Conservation (phyloP, 1,140 invertebrate species). For the Rhagoletis zephyria region DNA sequence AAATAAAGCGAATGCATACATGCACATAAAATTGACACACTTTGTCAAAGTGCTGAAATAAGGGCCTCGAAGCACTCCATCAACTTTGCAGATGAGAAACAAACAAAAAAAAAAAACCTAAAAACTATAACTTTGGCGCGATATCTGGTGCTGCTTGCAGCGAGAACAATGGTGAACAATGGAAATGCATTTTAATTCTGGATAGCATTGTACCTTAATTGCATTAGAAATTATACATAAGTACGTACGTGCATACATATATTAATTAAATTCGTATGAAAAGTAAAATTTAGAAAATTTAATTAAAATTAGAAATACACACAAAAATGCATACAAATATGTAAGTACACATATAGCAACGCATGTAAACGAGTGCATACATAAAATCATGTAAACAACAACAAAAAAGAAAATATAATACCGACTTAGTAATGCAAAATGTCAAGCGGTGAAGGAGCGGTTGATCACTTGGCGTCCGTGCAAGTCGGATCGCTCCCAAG, state of each 20-base stretch:
- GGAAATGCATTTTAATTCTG: constrained; percentile 60
- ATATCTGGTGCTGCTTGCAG: neutral
- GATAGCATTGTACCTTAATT: constrained; percentile 66
- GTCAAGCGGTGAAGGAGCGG: neutral
- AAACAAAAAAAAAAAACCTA: neutral
- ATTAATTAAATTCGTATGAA: constrained; percentile 39
- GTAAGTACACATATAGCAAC: neutral
- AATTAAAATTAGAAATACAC: neutral
- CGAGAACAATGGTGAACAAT: constrained; percentile 8
- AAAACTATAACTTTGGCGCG: constrained; percentile 33
- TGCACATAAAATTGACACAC: constrained; percentile 6
- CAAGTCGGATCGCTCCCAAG: constrained; percentile 54
- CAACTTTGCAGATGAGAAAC: too few relatives aligned
- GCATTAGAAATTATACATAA: constrained; percentile 41
- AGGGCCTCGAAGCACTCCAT: neutral
- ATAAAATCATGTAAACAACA: constrained; percentile 25
- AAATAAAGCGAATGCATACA: neutral
- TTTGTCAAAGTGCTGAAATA: neutral
- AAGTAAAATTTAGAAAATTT: neutral
- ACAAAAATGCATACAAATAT: neutral
- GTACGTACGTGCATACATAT: neutral
- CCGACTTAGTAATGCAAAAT: neutral
- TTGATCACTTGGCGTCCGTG: neutral
- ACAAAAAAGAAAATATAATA: neutral
- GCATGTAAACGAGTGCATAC: neutral